Conservation (phyloP, 2,113 vertebrate species). For the Dipodomys stephensi region DNA sequence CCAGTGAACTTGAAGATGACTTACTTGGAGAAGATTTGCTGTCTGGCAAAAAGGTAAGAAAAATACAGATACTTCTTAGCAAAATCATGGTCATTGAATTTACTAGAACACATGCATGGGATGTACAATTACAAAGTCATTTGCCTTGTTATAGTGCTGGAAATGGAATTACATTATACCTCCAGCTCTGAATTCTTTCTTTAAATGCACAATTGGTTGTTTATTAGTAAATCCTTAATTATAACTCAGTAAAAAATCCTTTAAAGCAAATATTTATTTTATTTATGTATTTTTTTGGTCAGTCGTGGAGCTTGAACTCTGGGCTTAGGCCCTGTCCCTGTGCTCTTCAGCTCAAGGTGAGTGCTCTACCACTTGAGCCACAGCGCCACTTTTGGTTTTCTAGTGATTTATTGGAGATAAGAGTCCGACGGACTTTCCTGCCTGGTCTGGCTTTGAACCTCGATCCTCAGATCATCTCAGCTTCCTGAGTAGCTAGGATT, state of each 20-base stretch:
- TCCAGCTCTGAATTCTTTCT: background rate
- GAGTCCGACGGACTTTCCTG: no score
- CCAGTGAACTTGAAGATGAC: constrained; percentile 96
- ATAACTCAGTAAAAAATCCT: background rate
- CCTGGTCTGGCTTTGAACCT: no score
- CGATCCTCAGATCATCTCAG: no score
- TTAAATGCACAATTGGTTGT: background rate
- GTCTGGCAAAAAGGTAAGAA: constrained; percentile 95
- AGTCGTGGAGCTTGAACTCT: no score
- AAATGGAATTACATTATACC: background rate
- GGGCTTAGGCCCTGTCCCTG: no score
- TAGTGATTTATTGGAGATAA: no score
- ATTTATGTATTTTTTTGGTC: no score
- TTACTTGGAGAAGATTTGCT: constrained; percentile 96
- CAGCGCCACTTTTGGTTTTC: no score
- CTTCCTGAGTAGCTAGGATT: no score
- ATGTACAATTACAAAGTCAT: background rate
- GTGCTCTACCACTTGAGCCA: no score
- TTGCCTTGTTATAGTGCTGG: background rate
- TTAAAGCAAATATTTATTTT: background rate
- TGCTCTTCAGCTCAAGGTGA: no score
- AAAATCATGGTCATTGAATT: background rate
- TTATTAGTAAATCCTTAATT: background rate
- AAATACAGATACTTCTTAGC: background rate
- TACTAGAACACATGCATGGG: background rate